Base-by-base conservation (phyloP, 92 coral and sea anemone species). In the Zoanthus solanderi region DNA sequence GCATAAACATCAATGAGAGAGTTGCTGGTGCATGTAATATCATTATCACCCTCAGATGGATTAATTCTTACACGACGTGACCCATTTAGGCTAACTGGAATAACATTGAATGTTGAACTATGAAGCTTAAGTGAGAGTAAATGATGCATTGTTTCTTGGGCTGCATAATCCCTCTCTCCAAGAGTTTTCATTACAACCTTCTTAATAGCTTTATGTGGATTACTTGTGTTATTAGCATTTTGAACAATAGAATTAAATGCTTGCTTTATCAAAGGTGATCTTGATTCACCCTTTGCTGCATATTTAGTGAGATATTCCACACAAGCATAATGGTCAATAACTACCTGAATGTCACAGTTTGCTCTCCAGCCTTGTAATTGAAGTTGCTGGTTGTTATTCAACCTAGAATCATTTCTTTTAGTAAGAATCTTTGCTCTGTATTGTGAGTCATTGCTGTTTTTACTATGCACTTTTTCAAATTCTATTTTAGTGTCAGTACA, bases 131-230 rank as follows among this genome's bases (percentile, higher is more conserved):
- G 88, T 76, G 95, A 87, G 8, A 90, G 83, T 89, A 47, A 54
- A 74, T 92, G 66, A 56, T 92, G 94, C 94, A 89, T 93, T 78
- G 89, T 77, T 47, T 93, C 92, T 78, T 93, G 94, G 2, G 94
- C 89, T 0, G 88, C 80, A 89, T 84, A 89, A 92, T 92, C 90
- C 75, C 93, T 90, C 37, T 90, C 91, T 17, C 95, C 95, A 75
- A 92, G 86, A 53, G 93, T 86, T 92, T 87, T 90, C 91, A 90
- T 89, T 5, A 90, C 66, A 9, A 92, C 47, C 53, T 88, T 88
- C 66, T 83, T 91, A 6, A 91, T 71, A 68, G 89, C 66, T 74
- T 72, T 89, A 53, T 89, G 94, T 18, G 94, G 89, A 86, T 86
- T 71, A 76, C 72, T 86, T 68, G 68, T 89, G 63, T 60, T 28